phyloP scores from a whole-genome alignment of 2,888 invertebrate species.

The Tachystola acroxantha region DNA sequence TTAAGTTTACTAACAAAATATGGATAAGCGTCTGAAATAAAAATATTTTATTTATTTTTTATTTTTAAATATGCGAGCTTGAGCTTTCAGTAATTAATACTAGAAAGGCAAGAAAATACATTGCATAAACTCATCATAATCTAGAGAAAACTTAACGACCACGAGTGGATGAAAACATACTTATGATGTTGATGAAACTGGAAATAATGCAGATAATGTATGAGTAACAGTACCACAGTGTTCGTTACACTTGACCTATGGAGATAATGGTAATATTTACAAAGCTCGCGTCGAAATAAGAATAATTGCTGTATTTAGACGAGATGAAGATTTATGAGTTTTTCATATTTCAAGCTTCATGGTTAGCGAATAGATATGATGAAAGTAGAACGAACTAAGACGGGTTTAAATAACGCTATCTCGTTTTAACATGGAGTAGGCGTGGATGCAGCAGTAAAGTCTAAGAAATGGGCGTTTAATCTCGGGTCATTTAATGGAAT shows the following conservation, averaged over 20 bases:
- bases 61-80: too few relatives aligned
- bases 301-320: background rate
- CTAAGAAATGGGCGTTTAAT: slow-evolving; percentile 16
- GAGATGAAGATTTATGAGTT: background rate
- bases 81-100: too few relatives aligned
- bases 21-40: too few relatives aligned
- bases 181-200: too few relatives aligned
- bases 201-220: too few relatives aligned
- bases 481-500: slow-evolving; percentile 11
- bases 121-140: too few relatives aligned
- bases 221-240: too few relatives aligned
- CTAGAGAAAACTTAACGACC: too few relatives aligned
- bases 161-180: too few relatives aligned
- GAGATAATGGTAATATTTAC: background rate
- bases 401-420: slow-evolving; percentile 17
- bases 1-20: too few relatives aligned
- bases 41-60: background rate
- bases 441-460: slow-evolving; percentile 24
- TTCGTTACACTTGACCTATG: too few relatives aligned
- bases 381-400: slow-evolving; percentile 19
- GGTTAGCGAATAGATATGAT: slow-evolving; percentile 11
- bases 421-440: slow-evolving; percentile 24
- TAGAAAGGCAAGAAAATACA: too few relatives aligned
- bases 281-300: background rate
- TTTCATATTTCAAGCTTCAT: slow-evolving; percentile 8